Evolutionary conservation across 2,113 vertebrate species (phyloP).

Genomic region (Nerophis lumbriciformis): DNA sequence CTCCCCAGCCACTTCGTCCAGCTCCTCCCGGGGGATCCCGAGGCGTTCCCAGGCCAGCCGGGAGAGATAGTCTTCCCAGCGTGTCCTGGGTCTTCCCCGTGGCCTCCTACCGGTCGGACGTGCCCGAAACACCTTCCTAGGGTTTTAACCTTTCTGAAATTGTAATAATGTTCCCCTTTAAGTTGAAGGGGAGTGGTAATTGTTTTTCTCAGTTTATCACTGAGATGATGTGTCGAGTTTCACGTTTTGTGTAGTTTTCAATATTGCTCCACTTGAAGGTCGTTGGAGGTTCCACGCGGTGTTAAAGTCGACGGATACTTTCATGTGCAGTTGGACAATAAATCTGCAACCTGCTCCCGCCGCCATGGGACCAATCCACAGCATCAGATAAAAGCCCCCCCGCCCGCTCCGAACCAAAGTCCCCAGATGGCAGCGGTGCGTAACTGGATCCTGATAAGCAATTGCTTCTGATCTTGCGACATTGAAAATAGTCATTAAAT

Average conservation of each 20-base stretch:
- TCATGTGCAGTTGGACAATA: constrained; percentile 4
- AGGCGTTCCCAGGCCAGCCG: too few relatives aligned
- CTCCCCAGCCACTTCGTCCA: too few relatives aligned
- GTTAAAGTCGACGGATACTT: neutral
- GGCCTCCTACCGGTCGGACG: too few relatives aligned
- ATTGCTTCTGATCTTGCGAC: constrained; percentile 35
- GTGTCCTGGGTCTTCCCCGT: too few relatives aligned
- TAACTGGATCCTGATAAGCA: constrained; percentile 39
- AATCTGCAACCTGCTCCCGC: constrained; percentile 17
- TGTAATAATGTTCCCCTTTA: too few relatives aligned
- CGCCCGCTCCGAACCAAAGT: constrained; percentile 29
- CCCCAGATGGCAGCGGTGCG: constrained; percentile 22
- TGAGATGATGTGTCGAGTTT: too few relatives aligned
- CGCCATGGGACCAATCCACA: constrained; percentile 36
- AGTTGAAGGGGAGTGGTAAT: too few relatives aligned
- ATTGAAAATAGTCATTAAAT: constrained; percentile 33
- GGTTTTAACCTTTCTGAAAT: too few relatives aligned
- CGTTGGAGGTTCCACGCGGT: neutral
- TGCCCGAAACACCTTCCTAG: too few relatives aligned
- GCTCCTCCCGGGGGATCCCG: too few relatives aligned
- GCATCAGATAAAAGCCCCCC: constrained; percentile 41
- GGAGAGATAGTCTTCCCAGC: too few relatives aligned
- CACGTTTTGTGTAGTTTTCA: neutral
- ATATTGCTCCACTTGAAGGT: neutral
- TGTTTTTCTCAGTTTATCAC: too few relatives aligned